phyloP scores from a whole-genome alignment of 2,888 invertebrate genomes.

The Parasteatoda lunata region DNA sequence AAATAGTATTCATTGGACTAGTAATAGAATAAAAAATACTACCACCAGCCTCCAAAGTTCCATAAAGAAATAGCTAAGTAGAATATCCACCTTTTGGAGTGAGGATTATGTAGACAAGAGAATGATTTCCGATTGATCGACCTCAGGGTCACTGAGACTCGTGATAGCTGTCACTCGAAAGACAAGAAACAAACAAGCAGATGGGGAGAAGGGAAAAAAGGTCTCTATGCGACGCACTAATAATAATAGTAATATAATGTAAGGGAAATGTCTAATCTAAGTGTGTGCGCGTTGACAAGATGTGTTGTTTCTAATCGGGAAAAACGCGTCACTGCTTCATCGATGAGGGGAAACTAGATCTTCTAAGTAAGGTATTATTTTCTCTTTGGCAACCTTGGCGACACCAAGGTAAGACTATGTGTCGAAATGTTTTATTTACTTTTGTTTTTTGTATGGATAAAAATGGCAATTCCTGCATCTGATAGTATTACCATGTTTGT shows the following conservation, averaged over 20 bases:
- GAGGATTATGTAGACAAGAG: constrained; percentile 58
- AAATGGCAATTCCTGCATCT: neutral
- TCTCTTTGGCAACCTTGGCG: constrained; percentile 8
- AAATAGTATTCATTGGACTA: too few relatives aligned
- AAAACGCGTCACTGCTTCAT: constrained; percentile 18
- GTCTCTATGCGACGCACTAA: constrained; percentile 27
- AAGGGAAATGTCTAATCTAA: constrained; percentile 44
- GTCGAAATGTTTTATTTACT: neutral
- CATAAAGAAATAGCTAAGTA: neutral
- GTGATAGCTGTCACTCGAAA: constrained; percentile 34
- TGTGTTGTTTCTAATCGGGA: constrained; percentile 37
- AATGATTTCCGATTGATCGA: constrained; percentile 65
- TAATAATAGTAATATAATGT: constrained; percentile 54
- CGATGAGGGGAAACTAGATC: constrained; percentile 16
- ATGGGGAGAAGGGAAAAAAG: constrained; percentile 12
- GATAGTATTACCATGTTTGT: neutral
- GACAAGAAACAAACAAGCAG: constrained; percentile 9
- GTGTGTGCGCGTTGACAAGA: constrained; percentile 19
- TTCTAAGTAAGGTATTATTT: constrained; percentile 13
- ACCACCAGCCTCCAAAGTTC: too few relatives aligned
- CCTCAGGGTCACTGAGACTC: constrained; percentile 44
- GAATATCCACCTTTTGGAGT: constrained; percentile 6
- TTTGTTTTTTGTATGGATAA: neutral
- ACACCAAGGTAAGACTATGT: neutral
- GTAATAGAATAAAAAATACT: too few relatives aligned